phyloP scores from a whole-genome alignment of 2,113 vertebrate species.

The Leucosticte australis region DNA sequence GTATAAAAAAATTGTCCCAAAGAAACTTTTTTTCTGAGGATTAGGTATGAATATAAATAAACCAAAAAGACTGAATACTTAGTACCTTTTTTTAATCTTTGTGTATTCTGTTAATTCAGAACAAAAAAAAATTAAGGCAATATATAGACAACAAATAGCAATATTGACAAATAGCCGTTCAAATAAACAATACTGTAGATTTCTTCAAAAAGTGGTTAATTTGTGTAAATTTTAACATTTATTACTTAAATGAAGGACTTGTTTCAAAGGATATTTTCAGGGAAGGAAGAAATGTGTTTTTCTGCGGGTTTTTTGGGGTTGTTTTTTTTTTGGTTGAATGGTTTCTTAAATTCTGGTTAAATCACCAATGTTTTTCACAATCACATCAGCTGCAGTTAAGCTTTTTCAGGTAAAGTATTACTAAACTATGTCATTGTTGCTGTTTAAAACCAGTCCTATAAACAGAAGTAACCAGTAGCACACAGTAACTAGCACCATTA shows the following conservation, averaged over 20 bases:
- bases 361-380: not conserved
- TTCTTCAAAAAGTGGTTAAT: not conserved
- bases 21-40: not conserved
- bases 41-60: not conserved
- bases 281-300: not conserved
- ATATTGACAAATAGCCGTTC: not conserved
- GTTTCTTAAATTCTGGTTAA: not conserved
- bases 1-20: not conserved
- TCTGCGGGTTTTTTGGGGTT: too few relatives aligned
- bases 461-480: not conserved
- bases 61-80: not conserved
- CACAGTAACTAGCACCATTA: not conserved
- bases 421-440: not conserved
- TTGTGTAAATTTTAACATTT: not conserved
- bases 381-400: not conserved
- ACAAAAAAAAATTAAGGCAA: not conserved
- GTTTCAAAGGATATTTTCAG: not conserved
- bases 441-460: not conserved
- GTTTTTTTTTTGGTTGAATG: fast-evolving
- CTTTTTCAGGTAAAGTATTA: not conserved
- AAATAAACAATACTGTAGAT: not conserved
- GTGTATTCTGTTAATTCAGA: not conserved
- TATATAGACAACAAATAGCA: not conserved
- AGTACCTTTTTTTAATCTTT: not conserved
- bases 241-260: not conserved